Evolutionary conservation across 2,113 vertebrate genomes (phyloP).

Genomic region (Dicerorhinus sumatrensis): DNA sequence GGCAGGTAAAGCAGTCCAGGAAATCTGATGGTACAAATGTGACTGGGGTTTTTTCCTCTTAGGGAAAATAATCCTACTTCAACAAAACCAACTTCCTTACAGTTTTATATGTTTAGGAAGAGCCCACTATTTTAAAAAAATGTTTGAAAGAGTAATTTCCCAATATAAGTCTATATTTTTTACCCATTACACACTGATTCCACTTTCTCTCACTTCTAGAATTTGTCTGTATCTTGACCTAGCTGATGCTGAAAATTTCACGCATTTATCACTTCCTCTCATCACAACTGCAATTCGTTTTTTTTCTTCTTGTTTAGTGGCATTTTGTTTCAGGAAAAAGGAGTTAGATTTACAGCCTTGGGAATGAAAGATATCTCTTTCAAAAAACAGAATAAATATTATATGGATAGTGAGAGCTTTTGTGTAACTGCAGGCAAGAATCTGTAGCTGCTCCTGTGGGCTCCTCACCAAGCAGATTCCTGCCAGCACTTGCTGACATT

Average conservation of each 20-base stretch:
- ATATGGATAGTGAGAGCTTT: not conserved
- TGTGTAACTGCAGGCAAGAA: not conserved
- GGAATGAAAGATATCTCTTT: conserved; percentile 39
- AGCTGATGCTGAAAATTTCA: conserved; percentile 32
- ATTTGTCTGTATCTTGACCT: conserved; percentile 17
- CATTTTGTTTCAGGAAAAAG: conserved; percentile 45
- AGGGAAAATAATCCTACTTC: not conserved
- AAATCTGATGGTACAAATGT: not conserved
- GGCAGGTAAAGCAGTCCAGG: not conserved
- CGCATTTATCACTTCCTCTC: not conserved
- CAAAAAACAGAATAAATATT: conserved; percentile 63
- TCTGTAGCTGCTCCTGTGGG: not conserved
- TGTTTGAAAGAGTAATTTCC: conserved; percentile 13
- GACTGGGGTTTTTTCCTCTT: not conserved
- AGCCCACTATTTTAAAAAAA: conserved; percentile 28
- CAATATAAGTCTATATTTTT: not conserved
- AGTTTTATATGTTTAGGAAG: conserved; percentile 15
- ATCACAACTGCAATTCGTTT: not conserved
- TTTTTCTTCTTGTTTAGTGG: not conserved
- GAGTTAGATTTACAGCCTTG: not conserved
- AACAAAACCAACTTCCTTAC: not conserved
- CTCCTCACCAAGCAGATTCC: not conserved
- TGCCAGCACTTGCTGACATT: not conserved
- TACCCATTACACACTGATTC: conserved; percentile 1
- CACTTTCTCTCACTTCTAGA: conserved; percentile 8